Percentiles rank a stretch among this genome's conserved stretches.
Conservation (phyloP, 2,888 invertebrate species). For the Ophion obscuratus region DNA sequence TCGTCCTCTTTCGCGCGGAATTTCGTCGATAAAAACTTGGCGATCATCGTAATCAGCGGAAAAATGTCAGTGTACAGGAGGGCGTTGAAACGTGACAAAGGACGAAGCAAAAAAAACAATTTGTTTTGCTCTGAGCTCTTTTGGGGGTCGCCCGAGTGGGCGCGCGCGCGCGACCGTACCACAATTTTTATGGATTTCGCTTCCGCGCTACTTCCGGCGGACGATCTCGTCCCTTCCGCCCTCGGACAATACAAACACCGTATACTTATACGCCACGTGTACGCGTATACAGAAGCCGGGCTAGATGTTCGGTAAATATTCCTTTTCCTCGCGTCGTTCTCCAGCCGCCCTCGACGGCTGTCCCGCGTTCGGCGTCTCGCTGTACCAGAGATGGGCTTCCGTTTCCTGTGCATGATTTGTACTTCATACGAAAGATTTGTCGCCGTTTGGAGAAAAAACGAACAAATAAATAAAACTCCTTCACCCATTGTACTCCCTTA, state of each 20-base stretch:
- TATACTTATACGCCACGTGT: conserved; percentile 41
- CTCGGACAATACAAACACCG: conserved; percentile 14
- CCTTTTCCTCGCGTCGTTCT: conserved; percentile 61
- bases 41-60: neutral
- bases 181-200: conserved; percentile 82
- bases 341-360: conserved; percentile 56
- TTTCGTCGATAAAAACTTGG: neutral
- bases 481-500: neutral
- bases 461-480: neutral
- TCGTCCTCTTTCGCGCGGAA: neutral
- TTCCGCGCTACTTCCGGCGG: conserved; percentile 79
- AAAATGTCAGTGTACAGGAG: neutral
- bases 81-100: conserved; percentile 10
- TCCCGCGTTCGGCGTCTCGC: conserved; percentile 71
- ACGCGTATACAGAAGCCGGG: neutral
- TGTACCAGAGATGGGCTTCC: conserved; percentile 78
- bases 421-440: conserved; percentile 27
- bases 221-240: conserved; percentile 74
- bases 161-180: conserved; percentile 67
- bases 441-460: neutral
- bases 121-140: conserved; percentile 2
- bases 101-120: conserved; percentile 8
- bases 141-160: conserved; percentile 47
- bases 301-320: conserved; percentile 43
- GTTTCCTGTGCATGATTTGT: conserved; percentile 79